Conservation (phyloP, 2,797 vertebrate species). For the Sebastolobus alascanus region DNA sequence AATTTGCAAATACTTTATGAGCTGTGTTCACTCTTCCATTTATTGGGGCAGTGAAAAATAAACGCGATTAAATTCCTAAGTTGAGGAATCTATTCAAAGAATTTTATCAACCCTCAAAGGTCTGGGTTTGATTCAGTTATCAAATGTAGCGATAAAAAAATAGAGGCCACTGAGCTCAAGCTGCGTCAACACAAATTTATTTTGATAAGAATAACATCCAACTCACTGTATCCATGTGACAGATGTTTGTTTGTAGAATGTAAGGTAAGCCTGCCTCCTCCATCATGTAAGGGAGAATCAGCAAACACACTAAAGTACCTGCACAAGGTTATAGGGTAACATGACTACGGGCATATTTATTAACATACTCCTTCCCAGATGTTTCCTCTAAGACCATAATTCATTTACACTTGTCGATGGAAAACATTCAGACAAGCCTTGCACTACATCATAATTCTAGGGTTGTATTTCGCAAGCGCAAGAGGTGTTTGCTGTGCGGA, state of each 20-base stretch:
- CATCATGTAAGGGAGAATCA: constrained; percentile 19
- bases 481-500: constrained; percentile 35
- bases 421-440: constrained; percentile 63
- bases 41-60: background rate
- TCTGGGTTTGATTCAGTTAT: constrained; percentile 37
- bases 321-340: constrained; percentile 39
- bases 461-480: constrained; percentile 33
- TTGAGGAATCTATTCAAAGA: constrained; percentile 23
- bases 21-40: constrained; percentile 1
- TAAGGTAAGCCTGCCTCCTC: constrained; percentile 19
- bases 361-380: constrained; percentile 64
- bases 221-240: constrained; percentile 44
- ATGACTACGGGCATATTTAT: constrained; percentile 58
- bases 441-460: constrained; percentile 44
- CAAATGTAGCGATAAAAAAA: constrained; percentile 41
- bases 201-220: constrained; percentile 53
- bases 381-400: constrained; percentile 61
- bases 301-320: constrained; percentile 42
- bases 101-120: constrained; percentile 5
- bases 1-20: constrained; percentile 7
- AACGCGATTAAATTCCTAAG: constrained; percentile 23
- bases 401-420: constrained; percentile 68
- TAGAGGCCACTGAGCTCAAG: constrained; percentile 18
- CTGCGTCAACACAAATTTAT: constrained; percentile 48
- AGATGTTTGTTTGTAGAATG: constrained; percentile 58